Evolutionary conservation across 2,797 vertebrate genomes (phyloP), one percentile per base, ranked within the genome.

Genomic region (Macroramphosus scolopax): DNA sequence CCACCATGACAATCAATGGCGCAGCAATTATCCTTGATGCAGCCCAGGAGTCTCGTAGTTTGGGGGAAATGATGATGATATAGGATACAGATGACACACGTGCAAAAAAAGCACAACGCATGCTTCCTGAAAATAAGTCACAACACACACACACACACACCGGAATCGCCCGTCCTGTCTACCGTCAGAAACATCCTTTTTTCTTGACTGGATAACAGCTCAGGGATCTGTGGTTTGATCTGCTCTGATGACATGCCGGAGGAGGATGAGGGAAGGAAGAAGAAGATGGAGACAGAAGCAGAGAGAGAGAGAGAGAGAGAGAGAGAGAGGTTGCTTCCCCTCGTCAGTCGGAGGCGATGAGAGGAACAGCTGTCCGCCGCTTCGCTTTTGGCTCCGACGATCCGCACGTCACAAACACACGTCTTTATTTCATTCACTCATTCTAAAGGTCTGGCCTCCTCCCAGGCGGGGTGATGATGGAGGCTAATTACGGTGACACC

Each of bases 341-440:
- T 43, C 42, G 28, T 63, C 73, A 64, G 69, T 43, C 47, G 1
- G 26, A 71, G 59, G 68, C 26, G 60, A 88, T 82, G 81, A 83
- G 81, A 63, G 75, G 54, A 87, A 63, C 85, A 83, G 80, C 83
- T 84, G 86, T 72, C 9, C 8, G 50, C 59, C 72, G 77, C 83
- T 88, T 85, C 77, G 77, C 72, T 63, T 80, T 45, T 61, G 60
- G 61, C 72, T 63, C 51, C 1, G 15, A 42, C 45, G 48, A 57
- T 26, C 25, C 33, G 48, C 62, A 33, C 72, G 0, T 42, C 16
- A 40, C 36, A 40, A 39, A 43, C 30, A 46, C 58, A 59, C 53
- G 51, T 39, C 51, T 59, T 57, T 67, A 66, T 62, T 56, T 20
- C 33, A 53, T 63, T 17, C 51, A 50, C 44, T 20, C 17, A 40